Evolutionary conservation across 2,797 vertebrate genomes (phyloP).

Genomic region (Manis pentadactyla): DNA sequence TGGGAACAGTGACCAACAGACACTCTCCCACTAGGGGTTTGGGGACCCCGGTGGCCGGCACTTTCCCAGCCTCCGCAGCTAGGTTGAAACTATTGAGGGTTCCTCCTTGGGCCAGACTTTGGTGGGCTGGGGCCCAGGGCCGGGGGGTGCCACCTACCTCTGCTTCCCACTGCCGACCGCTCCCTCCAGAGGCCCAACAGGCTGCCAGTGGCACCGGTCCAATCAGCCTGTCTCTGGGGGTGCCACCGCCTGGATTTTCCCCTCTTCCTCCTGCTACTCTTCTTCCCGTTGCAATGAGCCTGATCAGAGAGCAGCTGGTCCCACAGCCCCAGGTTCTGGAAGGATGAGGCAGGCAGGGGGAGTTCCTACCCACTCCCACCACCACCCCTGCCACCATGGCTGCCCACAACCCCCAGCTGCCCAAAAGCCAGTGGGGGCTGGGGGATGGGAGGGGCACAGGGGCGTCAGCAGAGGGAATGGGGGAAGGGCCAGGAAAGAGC

Average conservation of each 20-base stretch:
- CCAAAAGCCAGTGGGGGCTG: not conserved
- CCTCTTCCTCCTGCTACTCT: slow-evolving; percentile 88
- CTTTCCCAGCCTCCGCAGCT: not conserved
- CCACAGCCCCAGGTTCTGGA: slow-evolving; percentile 91
- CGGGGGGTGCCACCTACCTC: not conserved
- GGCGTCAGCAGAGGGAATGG: not conserved
- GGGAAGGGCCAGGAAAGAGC: no score
- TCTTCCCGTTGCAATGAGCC: slow-evolving; percentile 89
- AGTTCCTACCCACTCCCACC: not conserved
- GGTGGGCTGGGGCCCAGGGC: no score
- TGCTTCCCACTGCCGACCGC: accelerated
- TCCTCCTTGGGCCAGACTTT: not conserved
- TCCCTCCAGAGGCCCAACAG: not conserved
- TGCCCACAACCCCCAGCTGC: accelerated
- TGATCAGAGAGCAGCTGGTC: slow-evolving; percentile 89
- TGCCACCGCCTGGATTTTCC: not conserved
- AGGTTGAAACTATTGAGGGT: not conserved
- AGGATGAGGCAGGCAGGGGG: not conserved
- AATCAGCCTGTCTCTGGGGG: not conserved
- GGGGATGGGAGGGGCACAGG: not conserved
- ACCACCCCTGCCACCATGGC: accelerated
- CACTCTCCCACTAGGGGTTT: not conserved
- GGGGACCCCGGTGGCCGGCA: no score
- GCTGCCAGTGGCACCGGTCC: not conserved
- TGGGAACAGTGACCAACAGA: not conserved